A percentile compares a stretch with the other conserved stretches of the same genome.
Evolutionary conservation across 2,888 invertebrate genomes (phyloP).

Genomic region (Microctonus aethiopoides): DNA sequence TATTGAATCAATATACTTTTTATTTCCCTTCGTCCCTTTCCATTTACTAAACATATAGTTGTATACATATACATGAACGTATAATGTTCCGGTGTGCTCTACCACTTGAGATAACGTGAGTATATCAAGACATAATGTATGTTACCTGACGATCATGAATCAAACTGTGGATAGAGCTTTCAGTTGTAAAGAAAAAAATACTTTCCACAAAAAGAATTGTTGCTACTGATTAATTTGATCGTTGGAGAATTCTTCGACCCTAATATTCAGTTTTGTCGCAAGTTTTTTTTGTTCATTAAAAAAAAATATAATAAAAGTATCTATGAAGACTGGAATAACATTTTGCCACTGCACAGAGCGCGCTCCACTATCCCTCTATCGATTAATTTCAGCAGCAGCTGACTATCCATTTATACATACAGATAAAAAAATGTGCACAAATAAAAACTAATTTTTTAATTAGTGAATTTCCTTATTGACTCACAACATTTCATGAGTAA

Average conservation of each 20-base stretch:
- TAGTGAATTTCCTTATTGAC: background rate
- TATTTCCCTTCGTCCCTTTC: background rate
- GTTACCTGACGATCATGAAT: background rate
- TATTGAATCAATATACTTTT: background rate
- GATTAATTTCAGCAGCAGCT: conserved; percentile 56
- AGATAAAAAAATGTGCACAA: conserved; percentile 38
- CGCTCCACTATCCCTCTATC: conserved; percentile 49
- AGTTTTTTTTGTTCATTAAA: too few relatives aligned
- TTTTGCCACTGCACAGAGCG: conserved; percentile 32
- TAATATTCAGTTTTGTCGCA: background rate
- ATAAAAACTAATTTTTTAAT: background rate
- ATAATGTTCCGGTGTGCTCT: background rate
- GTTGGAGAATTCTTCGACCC: background rate
- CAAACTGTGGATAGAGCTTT: background rate
- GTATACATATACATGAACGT: too few relatives aligned
- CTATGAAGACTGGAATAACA: conserved; percentile 24
- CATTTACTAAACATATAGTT: background rate
- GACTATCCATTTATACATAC: conserved; percentile 38
- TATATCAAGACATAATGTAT: background rate
- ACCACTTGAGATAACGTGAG: background rate
- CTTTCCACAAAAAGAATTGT: background rate
- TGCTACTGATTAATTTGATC: background rate
- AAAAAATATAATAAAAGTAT: background rate
- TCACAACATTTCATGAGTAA: too few relatives aligned
- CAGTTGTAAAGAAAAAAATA: background rate